These are phyloP conservation scores for Gopherus evgoodei DNA, from an alignment of 2,113 vertebrate genomes.

Conservation along the genomic window DNA sequence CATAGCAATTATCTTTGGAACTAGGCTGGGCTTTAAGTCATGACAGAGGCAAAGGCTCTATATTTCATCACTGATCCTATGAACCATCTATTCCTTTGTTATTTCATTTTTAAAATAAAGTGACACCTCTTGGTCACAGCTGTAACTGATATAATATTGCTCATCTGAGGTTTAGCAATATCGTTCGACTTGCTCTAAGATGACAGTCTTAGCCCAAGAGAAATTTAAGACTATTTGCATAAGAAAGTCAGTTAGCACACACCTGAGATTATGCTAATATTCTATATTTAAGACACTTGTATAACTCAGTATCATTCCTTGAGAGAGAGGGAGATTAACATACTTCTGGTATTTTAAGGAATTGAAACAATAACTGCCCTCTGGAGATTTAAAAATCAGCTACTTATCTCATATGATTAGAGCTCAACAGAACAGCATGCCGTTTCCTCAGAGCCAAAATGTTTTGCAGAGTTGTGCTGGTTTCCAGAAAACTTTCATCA, in stretches of 20 bases:
- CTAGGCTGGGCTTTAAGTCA: not conserved
- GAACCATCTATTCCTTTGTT: not conserved
- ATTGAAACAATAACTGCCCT: not conserved
- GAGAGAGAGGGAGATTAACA: conserved; percentile 26
- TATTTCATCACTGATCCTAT: not conserved
- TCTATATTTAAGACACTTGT: not conserved
- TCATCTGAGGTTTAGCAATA: conserved; percentile 16
- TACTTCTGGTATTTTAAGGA: not conserved
- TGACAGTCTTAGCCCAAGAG: not conserved
- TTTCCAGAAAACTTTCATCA: not conserved
- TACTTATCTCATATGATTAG: not conserved
- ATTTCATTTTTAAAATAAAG: not conserved
- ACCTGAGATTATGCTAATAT: conserved; percentile 50
- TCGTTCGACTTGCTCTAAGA: not conserved
- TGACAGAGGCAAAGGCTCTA: not conserved
- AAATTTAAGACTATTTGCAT: conserved; percentile 28
- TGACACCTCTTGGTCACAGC: not conserved
- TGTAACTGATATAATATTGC: not conserved
- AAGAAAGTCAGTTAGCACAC: conserved; percentile 36
- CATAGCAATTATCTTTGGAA: conserved; percentile 11
- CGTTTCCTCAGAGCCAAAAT: not conserved
- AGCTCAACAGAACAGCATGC: not conserved
- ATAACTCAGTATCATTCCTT: not conserved
- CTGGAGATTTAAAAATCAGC: not conserved
- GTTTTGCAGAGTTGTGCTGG: accelerated